Conservation (phyloP, 2,888 invertebrate species). For the Crematogaster levior region DNA sequence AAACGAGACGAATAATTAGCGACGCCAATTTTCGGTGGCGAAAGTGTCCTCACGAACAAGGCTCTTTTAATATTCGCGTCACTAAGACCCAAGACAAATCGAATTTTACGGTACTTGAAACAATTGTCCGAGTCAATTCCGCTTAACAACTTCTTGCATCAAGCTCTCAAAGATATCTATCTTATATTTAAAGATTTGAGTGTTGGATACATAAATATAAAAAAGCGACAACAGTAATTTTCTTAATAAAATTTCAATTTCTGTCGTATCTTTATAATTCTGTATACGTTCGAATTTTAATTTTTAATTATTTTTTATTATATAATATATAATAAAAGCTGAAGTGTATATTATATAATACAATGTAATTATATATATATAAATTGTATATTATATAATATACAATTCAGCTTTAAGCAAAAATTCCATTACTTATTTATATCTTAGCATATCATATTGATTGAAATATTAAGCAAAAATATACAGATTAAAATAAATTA, state of each 20-base stretch:
- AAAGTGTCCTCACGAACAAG: slow-evolving; percentile 25
- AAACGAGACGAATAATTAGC: slow-evolving; percentile 34
- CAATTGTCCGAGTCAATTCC: background rate
- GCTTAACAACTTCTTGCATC: background rate
- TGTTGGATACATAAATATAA: background rate
- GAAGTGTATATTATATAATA: too few species aligned
- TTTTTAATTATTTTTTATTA: background rate
- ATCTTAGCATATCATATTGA: background rate
- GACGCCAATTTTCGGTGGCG: slow-evolving; percentile 20
- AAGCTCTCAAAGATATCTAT: background rate
- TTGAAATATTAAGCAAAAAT: background rate
- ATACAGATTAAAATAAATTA: background rate
- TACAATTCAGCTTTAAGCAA: background rate
- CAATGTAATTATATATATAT: too few species aligned
- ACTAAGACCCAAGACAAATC: slow-evolving; percentile 8
- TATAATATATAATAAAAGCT: too few species aligned
- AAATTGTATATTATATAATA: too few species aligned
- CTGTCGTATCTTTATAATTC: background rate
- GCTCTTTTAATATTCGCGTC: slow-evolving; percentile 1
- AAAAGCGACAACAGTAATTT: background rate
- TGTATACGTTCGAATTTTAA: background rate
- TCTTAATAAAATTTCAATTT: background rate
- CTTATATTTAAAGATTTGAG: background rate
- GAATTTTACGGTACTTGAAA: slow-evolving; percentile 21
- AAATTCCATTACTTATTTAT: background rate